Base-by-base conservation (phyloP, 2,888 invertebrate genomes). In the Calliphora vomitoria region DNA sequence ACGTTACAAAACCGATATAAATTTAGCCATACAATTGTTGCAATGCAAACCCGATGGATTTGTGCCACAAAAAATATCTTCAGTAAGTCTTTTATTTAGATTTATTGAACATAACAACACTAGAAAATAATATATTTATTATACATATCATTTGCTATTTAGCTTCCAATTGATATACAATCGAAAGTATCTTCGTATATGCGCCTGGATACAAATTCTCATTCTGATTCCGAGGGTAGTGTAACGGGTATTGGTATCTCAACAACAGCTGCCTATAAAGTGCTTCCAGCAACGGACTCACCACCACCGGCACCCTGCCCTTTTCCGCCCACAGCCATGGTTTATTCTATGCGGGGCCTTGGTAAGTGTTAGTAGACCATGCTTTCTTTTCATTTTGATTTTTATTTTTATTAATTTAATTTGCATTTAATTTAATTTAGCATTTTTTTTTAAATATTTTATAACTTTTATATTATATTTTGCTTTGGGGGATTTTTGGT, bases 31-130 rank as follows among this genome's bases (percentile, higher is more conserved):
- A 90, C 98, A 98, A 94, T 95, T 99, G 91, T 95, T 99, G 78
- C 98, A 99, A 93, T 98, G 98, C 94, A 98, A 98, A 93, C 98
- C 98, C 89, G 97, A 97, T 89, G 97, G 97, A 94, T 99, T 98
- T 95, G 97, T 98, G 87, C 96, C 98, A 64, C 98, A 98, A 92
- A 97, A 97, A 94, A 95, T 97, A 91, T 97, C 98, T 93, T 96
- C 96, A 94, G 98, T 98, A 95, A 96, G 96, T 95, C 20, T 18
- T 25, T 13, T 50, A 13, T 55, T n/a, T 18, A 53, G 8, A 18
- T 53, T 53, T 53, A n/a, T n/a, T n/a, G 3, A 18, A 53, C 1
- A 25, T 2, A 25, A 25, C 2, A 25, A 1, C 1, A 25, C 25
- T 25, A 25, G 35, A 4, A 35, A 35, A 35, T 6, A 35, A 35